phyloP scores from a whole-genome alignment of 1,140 invertebrate genomes.

The Drosophila murphyi region DNA sequence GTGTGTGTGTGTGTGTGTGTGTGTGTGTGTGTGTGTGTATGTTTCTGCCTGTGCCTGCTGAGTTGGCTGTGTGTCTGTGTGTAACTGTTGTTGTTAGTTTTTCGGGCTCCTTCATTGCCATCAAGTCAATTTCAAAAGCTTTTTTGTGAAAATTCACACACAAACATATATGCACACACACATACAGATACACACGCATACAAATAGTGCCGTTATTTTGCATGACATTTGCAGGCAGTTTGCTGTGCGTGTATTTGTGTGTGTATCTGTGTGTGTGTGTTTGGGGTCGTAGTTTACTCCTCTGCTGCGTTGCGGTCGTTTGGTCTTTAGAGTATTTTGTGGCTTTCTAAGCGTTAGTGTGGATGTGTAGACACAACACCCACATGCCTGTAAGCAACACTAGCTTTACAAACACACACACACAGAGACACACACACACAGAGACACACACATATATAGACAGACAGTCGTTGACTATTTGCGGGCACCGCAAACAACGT shows the following conservation, averaged over 20 bases:
- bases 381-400: slow-evolving; percentile 22
- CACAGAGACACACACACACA: slow-evolving; percentile 8
- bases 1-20: slow-evolving; percentile 4
- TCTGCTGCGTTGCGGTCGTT: slow-evolving; percentile 43
- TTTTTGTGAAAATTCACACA: slow-evolving; percentile 36
- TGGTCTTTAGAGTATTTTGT: slow-evolving; percentile 56
- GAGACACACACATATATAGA: not conserved
- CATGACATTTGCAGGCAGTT: slow-evolving; percentile 53
- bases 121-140: slow-evolving; percentile 66
- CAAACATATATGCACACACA: slow-evolving; percentile 30
- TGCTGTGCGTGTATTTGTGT: slow-evolving; percentile 7
- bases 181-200: slow-evolving; percentile 13
- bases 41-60: not conserved
- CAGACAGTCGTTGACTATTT: slow-evolving; percentile 55
- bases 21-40: slow-evolving; percentile 11
- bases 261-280: slow-evolving; percentile 18
- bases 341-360: slow-evolving; percentile 53
- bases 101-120: slow-evolving; percentile 44
- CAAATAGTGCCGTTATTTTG: slow-evolving; percentile 52
- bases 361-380: slow-evolving; percentile 7
- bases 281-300: slow-evolving; percentile 25
- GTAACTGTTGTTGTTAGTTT: slow-evolving; percentile 65
- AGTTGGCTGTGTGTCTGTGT: slow-evolving; percentile 1
- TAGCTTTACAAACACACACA: slow-evolving; percentile 1
- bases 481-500: slow-evolving; percentile 79